phyloP scores from a whole-genome alignment of 2,888 invertebrate genomes.

The Strigamia crassipes region DNA sequence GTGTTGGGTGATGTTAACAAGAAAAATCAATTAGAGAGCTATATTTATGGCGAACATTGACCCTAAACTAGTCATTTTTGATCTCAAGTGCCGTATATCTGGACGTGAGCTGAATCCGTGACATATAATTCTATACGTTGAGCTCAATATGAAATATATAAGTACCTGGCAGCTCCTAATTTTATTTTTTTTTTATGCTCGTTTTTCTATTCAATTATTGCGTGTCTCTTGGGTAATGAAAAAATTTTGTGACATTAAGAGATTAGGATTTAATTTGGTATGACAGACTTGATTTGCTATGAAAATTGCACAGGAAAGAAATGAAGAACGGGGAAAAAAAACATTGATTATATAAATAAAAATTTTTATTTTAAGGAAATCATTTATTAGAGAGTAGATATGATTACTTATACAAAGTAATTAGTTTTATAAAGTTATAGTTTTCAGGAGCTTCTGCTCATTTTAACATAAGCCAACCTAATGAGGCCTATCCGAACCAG shows the following conservation, averaged over 20 bases:
- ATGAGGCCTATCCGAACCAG: constrained; percentile 30
- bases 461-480: background rate
- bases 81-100: background rate
- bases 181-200: too few relatives aligned
- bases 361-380: too few relatives aligned
- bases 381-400: too few relatives aligned
- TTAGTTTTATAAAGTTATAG: background rate
- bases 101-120: background rate
- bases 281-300: background rate
- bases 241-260: background rate
- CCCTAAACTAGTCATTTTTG: background rate
- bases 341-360: too few relatives aligned
- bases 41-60: background rate
- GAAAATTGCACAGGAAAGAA: background rate
- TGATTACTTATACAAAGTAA: too few relatives aligned
- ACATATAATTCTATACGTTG: background rate
- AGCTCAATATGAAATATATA: too few relatives aligned
- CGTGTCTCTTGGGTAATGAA: background rate
- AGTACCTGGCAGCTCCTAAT: too few relatives aligned
- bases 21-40: constrained; percentile 27
- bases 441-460: background rate
- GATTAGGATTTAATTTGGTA: background rate
- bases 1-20: background rate
- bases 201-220: too few relatives aligned
- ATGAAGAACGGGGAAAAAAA: background rate